phyloP scores from a whole-genome alignment of 2,113 vertebrate species.

The Aythya baeri region DNA sequence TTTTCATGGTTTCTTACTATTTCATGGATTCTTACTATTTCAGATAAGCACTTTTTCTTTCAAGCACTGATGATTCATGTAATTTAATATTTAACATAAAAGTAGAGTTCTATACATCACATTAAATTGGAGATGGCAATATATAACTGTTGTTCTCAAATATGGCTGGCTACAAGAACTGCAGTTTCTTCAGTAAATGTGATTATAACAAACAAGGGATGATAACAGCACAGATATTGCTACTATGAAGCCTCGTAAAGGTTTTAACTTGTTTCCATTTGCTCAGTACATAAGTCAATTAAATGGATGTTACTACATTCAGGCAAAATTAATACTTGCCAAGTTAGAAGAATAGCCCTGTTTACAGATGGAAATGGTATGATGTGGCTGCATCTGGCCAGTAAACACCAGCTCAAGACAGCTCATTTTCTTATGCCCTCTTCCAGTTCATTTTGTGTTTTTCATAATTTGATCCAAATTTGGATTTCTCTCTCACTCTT shows the following conservation, averaged over 20 bases:
- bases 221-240: neutral
- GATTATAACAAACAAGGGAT: neutral
- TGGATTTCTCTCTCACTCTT: neutral
- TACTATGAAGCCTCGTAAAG: neutral
- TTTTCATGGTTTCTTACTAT: neutral
- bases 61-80: neutral
- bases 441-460: neutral
- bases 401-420: neutral
- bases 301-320: neutral
- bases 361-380: neutral
- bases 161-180: neutral
- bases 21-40: neutral
- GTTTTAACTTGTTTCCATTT: conserved; percentile 12
- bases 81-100: neutral
- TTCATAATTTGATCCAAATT: neutral
- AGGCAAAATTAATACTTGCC: neutral
- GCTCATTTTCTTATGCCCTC: neutral
- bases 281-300: neutral
- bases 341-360: neutral
- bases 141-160: neutral
- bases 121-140: neutral
- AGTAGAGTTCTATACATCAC: neutral
- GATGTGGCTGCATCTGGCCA: neutral
- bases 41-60: neutral
- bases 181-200: neutral